phyloP scores from a whole-genome alignment of 2,113 vertebrate genomes.

The Silurus meridionalis region DNA sequence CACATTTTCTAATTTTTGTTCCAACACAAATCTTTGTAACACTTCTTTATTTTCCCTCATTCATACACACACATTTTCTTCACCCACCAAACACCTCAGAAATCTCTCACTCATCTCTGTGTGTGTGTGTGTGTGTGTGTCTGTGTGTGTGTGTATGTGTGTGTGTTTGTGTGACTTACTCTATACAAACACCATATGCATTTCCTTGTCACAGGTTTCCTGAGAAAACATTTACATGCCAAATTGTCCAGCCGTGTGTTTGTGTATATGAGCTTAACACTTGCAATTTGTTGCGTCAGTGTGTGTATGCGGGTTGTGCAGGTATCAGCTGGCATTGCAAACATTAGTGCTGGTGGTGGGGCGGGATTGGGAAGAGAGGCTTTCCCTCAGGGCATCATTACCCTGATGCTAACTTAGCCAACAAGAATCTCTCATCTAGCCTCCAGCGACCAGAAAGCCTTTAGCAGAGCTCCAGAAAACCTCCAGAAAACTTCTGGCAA shows the following conservation, averaged over 20 bases:
- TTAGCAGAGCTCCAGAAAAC: constrained; percentile 27
- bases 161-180: constrained; percentile 10
- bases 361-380: constrained; percentile 32
- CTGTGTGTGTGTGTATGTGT: constrained; percentile 14
- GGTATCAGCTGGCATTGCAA: constrained; percentile 46
- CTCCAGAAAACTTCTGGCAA: background rate
- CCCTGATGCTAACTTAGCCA: constrained; percentile 21
- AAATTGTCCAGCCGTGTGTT: constrained; percentile 22
- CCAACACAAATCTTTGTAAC: background rate
- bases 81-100: constrained; percentile 2
- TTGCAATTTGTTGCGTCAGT: constrained; percentile 74
- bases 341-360: constrained; percentile 41
- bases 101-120: background rate
- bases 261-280: constrained; percentile 52
- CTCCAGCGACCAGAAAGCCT: constrained; percentile 11
- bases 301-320: constrained; percentile 17
- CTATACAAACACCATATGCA: constrained; percentile 13
- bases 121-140: background rate
- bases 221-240: constrained; percentile 6
- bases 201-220: background rate
- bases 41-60: constrained; percentile 4
- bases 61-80: constrained; percentile 27
- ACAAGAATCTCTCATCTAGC: constrained; percentile 34
- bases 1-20: background rate
- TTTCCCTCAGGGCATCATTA: constrained; percentile 52